These are phyloP conservation scores for Carcina quercana DNA, from an alignment of 2,888 invertebrate genomes.

Conservation along the genomic window DNA sequence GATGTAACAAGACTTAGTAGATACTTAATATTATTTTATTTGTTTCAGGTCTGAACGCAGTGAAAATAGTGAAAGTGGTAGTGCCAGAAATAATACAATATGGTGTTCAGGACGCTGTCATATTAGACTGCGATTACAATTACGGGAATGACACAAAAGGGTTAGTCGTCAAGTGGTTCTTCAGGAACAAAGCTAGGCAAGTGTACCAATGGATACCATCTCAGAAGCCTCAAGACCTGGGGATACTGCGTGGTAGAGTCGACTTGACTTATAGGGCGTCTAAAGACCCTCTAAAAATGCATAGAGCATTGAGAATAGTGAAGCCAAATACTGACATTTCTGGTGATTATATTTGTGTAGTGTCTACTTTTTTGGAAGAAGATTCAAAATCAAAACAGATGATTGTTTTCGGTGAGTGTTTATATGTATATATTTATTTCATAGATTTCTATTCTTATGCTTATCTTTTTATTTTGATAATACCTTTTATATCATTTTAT, in stretches of 20 bases:
- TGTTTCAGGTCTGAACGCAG: slow-evolving; percentile 71
- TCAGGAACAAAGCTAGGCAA: slow-evolving; percentile 77
- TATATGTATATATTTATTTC: not conserved
- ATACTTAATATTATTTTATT: too few relatives aligned
- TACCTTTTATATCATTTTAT: not conserved
- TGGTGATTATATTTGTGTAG: slow-evolving; percentile 83
- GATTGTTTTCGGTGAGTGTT: slow-evolving; percentile 78
- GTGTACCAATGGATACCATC: slow-evolving; percentile 88
- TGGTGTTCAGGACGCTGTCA: slow-evolving; percentile 74
- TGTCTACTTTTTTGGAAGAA: slow-evolving; percentile 81
- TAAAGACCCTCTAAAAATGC: slow-evolving; percentile 78
- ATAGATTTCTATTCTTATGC: too few relatives aligned
- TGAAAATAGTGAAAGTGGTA: slow-evolving; percentile 76
- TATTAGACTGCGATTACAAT: slow-evolving; percentile 84
- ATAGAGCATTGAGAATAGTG: slow-evolving; percentile 81
- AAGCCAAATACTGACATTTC: slow-evolving; percentile 82
- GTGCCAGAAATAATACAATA: slow-evolving; percentile 78
- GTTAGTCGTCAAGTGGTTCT: slow-evolving; percentile 86
- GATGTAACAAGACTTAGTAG: too few relatives aligned
- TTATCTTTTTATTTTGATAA: not conserved
- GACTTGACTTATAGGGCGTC: slow-evolving; percentile 80
- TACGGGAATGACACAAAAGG: slow-evolving; percentile 77
- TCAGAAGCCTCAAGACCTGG: slow-evolving; percentile 78
- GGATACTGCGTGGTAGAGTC: slow-evolving; percentile 67
- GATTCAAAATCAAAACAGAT: slow-evolving; percentile 78